phyloP scores from a whole-genome alignment of 2,797 vertebrate species.

The Enteromius argenteus region DNA sequence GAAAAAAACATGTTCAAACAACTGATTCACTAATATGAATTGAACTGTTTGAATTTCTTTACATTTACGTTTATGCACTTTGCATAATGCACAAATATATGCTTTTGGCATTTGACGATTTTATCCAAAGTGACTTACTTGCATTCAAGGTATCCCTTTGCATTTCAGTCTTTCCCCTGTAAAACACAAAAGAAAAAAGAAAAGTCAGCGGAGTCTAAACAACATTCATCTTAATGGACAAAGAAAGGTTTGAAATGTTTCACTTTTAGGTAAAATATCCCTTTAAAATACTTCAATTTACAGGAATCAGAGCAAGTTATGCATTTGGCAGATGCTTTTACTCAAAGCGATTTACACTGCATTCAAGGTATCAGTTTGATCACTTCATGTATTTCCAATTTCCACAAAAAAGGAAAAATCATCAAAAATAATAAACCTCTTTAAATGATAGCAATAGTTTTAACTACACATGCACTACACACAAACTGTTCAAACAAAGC shows the following conservation, averaged over 20 bases:
- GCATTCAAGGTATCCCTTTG: background rate
- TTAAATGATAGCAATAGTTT: background rate
- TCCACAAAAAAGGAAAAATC: background rate
- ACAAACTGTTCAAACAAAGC: background rate
- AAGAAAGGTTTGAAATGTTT: background rate
- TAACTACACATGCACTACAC: background rate
- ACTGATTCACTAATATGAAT: background rate
- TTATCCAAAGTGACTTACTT: background rate
- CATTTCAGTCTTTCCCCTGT: background rate
- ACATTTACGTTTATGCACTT: background rate
- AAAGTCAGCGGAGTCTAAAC: background rate
- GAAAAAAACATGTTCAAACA: background rate
- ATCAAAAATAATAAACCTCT: background rate
- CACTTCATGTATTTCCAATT: background rate
- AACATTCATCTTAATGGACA: background rate
- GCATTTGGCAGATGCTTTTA: background rate
- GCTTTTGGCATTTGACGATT: background rate
- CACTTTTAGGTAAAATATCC: background rate
- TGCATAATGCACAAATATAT: background rate
- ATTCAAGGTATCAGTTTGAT: background rate
- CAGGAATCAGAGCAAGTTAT: background rate
- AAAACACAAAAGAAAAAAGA: background rate
- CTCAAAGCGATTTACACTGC: background rate
- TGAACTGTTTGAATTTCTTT: background rate
- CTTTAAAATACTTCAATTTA: background rate